These are phyloP conservation scores for Nysson spinosus DNA, from an alignment of 2,888 invertebrate species.

Conservation along the genomic window DNA sequence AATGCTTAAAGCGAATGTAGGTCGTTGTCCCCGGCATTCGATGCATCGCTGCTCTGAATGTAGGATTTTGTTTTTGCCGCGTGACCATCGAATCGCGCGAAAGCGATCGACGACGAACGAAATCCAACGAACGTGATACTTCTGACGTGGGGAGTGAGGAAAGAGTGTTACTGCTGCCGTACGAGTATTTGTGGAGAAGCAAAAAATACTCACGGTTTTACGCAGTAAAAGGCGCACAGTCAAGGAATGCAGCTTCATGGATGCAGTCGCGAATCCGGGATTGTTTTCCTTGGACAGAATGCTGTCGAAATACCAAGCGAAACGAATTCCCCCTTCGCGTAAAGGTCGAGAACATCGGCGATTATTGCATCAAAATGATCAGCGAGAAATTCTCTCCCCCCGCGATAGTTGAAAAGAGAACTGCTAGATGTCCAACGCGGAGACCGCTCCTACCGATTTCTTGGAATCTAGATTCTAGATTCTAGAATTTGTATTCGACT, in stretches of 20 bases:
- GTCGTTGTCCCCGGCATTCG: background rate
- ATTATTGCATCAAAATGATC: conserved; percentile 9
- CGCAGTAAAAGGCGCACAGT: conserved; percentile 32
- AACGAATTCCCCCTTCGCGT: background rate
- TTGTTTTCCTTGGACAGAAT: background rate
- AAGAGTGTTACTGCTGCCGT: background rate
- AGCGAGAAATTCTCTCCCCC: no score
- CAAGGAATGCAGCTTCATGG: conserved; percentile 29
- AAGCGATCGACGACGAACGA: background rate
- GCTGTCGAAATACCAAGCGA: background rate
- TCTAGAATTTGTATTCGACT: no score
- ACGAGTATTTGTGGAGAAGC: background rate
- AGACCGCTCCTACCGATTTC: no score
- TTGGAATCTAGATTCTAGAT: no score
- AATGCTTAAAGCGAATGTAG: background rate
- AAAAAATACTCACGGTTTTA: conserved; percentile 35
- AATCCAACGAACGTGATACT: background rate
- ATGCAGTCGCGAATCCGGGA: background rate
- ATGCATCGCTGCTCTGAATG: background rate
- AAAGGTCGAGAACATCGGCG: background rate
- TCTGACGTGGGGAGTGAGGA: conserved; percentile 1
- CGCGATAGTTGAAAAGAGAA: no score
- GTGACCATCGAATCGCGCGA: background rate
- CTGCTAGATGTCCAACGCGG: conserved; percentile 38
- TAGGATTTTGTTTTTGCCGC: conserved; percentile 3